phyloP scores from a whole-genome alignment of 2,888 invertebrate species.

The Phrixothrix hirtus region DNA sequence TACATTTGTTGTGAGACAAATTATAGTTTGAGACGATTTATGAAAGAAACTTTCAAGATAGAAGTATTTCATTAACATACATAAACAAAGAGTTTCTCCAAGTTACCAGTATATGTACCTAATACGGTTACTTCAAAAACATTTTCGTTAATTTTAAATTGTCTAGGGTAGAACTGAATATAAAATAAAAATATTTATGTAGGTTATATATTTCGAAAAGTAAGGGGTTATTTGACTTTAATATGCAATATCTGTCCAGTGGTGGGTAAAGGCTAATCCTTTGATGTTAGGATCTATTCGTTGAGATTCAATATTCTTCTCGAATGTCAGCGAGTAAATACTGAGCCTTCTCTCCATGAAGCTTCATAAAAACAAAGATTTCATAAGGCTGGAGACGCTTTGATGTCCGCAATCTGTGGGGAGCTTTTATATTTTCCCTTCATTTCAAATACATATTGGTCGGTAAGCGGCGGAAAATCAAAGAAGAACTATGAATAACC shows the following conservation, averaged over 20 bases:
- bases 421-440: slow-evolving; percentile 40
- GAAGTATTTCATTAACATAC: too few relatives aligned
- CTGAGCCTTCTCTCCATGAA: slow-evolving; percentile 34
- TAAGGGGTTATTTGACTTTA: neutral
- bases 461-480: slow-evolving; percentile 47
- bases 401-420: slow-evolving; percentile 46
- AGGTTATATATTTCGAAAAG: too few relatives aligned
- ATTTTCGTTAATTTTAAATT: neutral
- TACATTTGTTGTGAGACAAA: too few relatives aligned
- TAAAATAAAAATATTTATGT: neutral
- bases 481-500: slow-evolving; percentile 45
- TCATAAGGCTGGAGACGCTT: slow-evolving; percentile 44
- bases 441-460: slow-evolving; percentile 45
- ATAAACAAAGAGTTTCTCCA: neutral
- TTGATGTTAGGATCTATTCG: slow-evolving; percentile 27
- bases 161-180: neutral
- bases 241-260: slow-evolving; percentile 19
- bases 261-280: slow-evolving; percentile 29
- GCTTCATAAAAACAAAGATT: slow-evolving; percentile 48
- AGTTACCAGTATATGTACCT: neutral
- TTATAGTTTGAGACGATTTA: too few relatives aligned
- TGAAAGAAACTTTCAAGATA: too few relatives aligned
- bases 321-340: slow-evolving; percentile 31
- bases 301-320: slow-evolving; percentile 33
- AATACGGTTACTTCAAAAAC: neutral